These are phyloP conservation scores for Dunckerocampus dactyliophorus DNA, from an alignment of 2,113 vertebrate genomes.

Conservation along the genomic window DNA sequence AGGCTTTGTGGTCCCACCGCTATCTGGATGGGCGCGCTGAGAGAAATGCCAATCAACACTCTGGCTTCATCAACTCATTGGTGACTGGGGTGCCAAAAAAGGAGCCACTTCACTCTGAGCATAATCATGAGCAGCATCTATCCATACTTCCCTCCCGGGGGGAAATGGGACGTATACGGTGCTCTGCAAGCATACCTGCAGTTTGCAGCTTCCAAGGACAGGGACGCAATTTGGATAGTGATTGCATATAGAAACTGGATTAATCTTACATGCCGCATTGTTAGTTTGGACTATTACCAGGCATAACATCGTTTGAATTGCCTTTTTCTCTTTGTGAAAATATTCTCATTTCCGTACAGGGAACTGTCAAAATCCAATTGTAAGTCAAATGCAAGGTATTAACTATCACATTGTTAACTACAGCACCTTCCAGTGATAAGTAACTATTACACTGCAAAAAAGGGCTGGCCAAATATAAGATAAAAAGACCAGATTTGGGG, in stretches of 20 bases:
- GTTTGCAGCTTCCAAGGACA: conserved; percentile 15
- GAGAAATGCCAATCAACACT: conserved; percentile 56
- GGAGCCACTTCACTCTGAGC: conserved; percentile 45
- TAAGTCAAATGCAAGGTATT: too few species aligned
- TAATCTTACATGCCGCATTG: background rate
- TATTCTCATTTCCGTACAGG: too few species aligned
- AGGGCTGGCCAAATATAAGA: too few species aligned
- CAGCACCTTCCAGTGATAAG: too few species aligned
- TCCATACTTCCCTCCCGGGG: conserved; percentile 27
- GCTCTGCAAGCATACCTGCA: conserved; percentile 25
- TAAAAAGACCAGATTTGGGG: too few species aligned
- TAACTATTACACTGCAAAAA: too few species aligned
- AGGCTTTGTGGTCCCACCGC: conserved; percentile 40
- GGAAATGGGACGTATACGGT: conserved; percentile 5
- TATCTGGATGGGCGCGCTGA: conserved; percentile 35
- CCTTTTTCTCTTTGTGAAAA: too few species aligned
- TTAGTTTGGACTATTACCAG: too few species aligned
- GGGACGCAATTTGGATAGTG: conserved; percentile 27
- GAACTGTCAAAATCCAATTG: too few species aligned
- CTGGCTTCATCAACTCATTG: conserved; percentile 49
- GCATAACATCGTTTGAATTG: too few species aligned
- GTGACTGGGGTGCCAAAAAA: conserved; percentile 37
- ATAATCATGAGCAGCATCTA: conserved; percentile 49
- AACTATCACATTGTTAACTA: too few species aligned
- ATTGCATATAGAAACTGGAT: conserved; percentile 18